Conservation (phyloP, 2,888 invertebrate genomes). For the Ormyrus rosae region DNA sequence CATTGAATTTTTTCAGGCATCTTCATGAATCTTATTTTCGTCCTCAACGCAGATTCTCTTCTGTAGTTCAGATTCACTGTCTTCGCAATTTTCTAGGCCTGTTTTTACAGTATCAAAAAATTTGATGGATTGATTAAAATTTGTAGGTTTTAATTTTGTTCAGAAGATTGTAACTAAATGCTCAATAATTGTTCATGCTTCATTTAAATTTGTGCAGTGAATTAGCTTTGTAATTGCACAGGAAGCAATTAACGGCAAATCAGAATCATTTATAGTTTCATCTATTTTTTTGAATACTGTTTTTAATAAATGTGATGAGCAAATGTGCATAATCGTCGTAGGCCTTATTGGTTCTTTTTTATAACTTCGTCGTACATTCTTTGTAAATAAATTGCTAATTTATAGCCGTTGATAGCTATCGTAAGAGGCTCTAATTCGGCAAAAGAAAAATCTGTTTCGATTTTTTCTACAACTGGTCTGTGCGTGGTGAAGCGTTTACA, state of each 20-base stretch:
- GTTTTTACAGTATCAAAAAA: background rate
- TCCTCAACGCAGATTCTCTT: too few relatives aligned
- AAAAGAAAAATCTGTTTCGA: too few relatives aligned
- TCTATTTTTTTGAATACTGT: background rate
- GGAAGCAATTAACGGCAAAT: background rate
- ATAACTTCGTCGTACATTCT: background rate
- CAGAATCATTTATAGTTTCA: background rate
- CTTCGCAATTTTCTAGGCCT: too few relatives aligned
- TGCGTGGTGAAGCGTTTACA: too few relatives aligned
- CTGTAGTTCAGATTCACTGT: too few relatives aligned
- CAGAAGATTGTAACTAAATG: background rate
- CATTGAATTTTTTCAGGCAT: too few relatives aligned
- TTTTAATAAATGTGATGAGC: background rate
- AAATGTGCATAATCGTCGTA: background rate
- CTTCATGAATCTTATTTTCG: too few relatives aligned
- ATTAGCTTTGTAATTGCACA: conserved; percentile 13
- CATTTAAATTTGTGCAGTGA: background rate
- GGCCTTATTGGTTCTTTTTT: background rate
- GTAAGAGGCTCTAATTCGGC: too few relatives aligned
- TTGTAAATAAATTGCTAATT: background rate
- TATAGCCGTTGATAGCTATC: too few relatives aligned
- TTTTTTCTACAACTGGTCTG: background rate
- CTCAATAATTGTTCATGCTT: background rate
- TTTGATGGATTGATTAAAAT: background rate
- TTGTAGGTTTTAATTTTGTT: background rate